Evolutionary conservation across 2,888 invertebrate species (phyloP), one percentile per base, ranked within the genome.

Genomic region (Leptogaster cylindrica): DNA sequence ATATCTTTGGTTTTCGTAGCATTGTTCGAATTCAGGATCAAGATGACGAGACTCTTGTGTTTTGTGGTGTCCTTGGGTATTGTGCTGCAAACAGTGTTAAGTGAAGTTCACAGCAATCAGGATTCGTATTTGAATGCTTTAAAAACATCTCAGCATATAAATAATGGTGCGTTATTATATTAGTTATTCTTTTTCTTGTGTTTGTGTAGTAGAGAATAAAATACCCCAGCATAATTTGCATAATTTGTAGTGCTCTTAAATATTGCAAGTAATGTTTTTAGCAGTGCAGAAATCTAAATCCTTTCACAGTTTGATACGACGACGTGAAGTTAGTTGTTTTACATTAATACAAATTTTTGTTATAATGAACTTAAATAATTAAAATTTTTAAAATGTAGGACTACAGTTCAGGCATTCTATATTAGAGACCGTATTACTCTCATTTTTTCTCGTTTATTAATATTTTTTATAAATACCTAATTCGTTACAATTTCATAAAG

Each of bases 61-160:
- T 36, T 44, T 10, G 51, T 69, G 55, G 18, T 67, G 16, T 67
- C 61, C 46, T 20, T 33, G 16, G 12, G 36, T 52, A 36, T 36
- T 18, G 16, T 55, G 20, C 8, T 70, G 10, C 18, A 16, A 10
- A 14, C 31, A 2, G 23, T 25, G 14, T 28, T 10, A 6, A 46
- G 66, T 64, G 70, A 70, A n/a, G 66, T 66, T 31, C 36, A 51
- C 18, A n/a, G 46, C 67, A 39, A 69, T 65, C 70, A 78, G 72
- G 78, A 77, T 72, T 73, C 78, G 4, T 78, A 78, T 70, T 70
- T 76, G 64, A 76, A 77, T 68, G 78, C 78, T 3, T 65, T 78
- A 14, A 74, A 77, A 67, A 76, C 70, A 52, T 76, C 77, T 2
- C 77, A 78, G 64, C 73, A 75, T 69, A 71, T 71, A 8, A 73